These are phyloP conservation scores for Polyodon spathula DNA, from an alignment of 2,113 vertebrate species.

Conservation along the genomic window DNA sequence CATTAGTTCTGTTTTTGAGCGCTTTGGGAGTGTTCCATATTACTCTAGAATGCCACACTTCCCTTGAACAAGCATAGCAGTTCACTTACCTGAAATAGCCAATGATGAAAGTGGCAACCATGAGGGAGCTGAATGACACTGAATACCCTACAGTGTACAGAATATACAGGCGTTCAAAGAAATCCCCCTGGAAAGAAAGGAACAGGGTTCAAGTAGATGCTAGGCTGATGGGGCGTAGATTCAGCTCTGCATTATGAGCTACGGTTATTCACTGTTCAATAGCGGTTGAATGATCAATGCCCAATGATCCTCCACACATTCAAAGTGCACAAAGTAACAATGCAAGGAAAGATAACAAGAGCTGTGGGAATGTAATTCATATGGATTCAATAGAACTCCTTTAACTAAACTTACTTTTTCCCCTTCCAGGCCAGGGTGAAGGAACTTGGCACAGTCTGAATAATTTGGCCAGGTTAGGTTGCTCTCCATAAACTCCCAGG, in stretches of 20 bases:
- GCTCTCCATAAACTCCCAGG: slow-evolving; percentile 65
- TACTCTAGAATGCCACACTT: background rate
- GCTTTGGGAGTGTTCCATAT: background rate
- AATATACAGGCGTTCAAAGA: slow-evolving; percentile 73
- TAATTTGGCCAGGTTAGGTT: slow-evolving; percentile 81
- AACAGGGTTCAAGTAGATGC: background rate
- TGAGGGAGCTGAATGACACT: slow-evolving; percentile 70
- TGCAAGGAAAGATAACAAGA: no score
- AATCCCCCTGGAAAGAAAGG: slow-evolving; percentile 55
- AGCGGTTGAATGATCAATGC: background rate
- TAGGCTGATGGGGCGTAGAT: no score
- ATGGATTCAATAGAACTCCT: no score
- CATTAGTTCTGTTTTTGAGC: background rate
- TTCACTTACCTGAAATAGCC: slow-evolving; percentile 70
- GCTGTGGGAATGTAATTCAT: no score
- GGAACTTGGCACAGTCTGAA: slow-evolving; percentile 68
- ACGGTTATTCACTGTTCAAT: background rate
- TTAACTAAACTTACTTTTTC: slow-evolving; percentile 46
- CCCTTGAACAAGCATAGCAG: background rate
- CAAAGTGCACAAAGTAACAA: background rate
- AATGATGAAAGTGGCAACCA: slow-evolving; percentile 73
- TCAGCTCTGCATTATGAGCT: no score
- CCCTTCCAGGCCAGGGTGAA: slow-evolving; percentile 47
- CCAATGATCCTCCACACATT: background rate
- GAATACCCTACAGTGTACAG: slow-evolving; percentile 82